Percentiles rank a stretch among this genome's conserved stretches.
Evolutionary conservation across 23 tunicate genomes (phyloP).

Genomic region (Trididemnum clinides): DNA sequence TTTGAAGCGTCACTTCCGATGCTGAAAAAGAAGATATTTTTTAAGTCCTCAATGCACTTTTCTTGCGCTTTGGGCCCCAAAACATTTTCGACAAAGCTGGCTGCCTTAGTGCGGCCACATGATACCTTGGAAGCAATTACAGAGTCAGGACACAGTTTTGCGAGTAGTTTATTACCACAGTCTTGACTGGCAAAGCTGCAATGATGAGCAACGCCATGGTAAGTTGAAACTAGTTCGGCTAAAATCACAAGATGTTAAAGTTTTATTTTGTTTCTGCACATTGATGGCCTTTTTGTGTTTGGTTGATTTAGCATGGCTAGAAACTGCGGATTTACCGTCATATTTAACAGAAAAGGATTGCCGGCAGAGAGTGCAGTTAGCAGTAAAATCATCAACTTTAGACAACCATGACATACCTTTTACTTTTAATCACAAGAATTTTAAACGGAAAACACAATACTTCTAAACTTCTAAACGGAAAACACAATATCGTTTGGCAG

Average conservation of each 20-base stretch:
- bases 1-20: slow-evolving; percentile 13
- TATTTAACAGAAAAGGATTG: too few species aligned
- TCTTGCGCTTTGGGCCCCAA: background rate
- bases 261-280: background rate
- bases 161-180: slow-evolving; percentile 3
- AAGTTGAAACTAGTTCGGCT: slow-evolving; percentile 18
- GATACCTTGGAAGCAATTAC: slow-evolving; percentile 9
- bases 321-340: too few species aligned
- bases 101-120: slow-evolving; percentile 17
- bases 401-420: too few species aligned
- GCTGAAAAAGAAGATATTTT: slow-evolving; percentile 9
- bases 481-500: too few species aligned
- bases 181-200: background rate
- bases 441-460: too few species aligned
- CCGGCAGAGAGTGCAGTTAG: too few species aligned
- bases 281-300: too few species aligned
- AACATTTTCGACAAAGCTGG: too few species aligned
- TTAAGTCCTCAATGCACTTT: background rate
- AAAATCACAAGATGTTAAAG: slow-evolving; percentile 4
- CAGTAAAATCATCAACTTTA: too few species aligned
- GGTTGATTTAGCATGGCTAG: too few species aligned
- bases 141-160: slow-evolving; percentile 10
- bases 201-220: slow-evolving; percentile 13
- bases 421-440: too few species aligned
- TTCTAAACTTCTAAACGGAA: too few species aligned